phyloP scores from a whole-genome alignment of 1,140 invertebrate species.

The Pogonomyrmex barbatus region DNA sequence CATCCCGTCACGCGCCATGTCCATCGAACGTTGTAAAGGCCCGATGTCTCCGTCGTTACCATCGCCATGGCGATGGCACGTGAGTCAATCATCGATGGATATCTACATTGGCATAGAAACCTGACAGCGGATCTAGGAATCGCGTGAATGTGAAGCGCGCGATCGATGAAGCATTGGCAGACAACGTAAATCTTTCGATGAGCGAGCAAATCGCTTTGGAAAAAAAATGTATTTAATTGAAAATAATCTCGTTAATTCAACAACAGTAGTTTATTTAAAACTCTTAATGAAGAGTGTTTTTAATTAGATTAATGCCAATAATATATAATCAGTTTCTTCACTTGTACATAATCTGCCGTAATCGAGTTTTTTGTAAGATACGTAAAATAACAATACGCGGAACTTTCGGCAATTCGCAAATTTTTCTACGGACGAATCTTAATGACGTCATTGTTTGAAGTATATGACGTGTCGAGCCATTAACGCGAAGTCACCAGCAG shows the following conservation, averaged over 20 bases:
- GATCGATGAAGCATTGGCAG: not conserved
- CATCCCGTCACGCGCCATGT: conserved; percentile 31
- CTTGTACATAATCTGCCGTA: too few species aligned
- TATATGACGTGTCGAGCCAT: conserved; percentile 16
- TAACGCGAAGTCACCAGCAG: conserved; percentile 52
- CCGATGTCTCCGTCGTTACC: not conserved
- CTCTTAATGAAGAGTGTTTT: too few species aligned
- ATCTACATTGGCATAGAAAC: conserved; percentile 1
- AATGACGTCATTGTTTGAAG: not conserved
- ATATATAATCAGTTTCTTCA: too few species aligned
- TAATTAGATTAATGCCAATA: too few species aligned
- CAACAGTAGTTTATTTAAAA: too few species aligned
- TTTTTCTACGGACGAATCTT: not conserved
- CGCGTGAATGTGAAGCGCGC: not conserved
- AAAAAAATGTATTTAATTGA: too few species aligned
- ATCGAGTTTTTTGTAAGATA: not conserved
- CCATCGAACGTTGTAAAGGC: conserved; percentile 13
- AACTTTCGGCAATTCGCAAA: not conserved
- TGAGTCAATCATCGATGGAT: conserved; percentile 37
- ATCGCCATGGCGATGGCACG: conserved; percentile 17
- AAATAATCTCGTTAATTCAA: too few species aligned
- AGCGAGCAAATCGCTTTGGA: not conserved
- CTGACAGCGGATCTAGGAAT: not conserved
- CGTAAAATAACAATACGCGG: not conserved
- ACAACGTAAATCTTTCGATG: not conserved